phyloP scores from a whole-genome alignment of 1,140 invertebrate genomes.

The Atta colombica region DNA sequence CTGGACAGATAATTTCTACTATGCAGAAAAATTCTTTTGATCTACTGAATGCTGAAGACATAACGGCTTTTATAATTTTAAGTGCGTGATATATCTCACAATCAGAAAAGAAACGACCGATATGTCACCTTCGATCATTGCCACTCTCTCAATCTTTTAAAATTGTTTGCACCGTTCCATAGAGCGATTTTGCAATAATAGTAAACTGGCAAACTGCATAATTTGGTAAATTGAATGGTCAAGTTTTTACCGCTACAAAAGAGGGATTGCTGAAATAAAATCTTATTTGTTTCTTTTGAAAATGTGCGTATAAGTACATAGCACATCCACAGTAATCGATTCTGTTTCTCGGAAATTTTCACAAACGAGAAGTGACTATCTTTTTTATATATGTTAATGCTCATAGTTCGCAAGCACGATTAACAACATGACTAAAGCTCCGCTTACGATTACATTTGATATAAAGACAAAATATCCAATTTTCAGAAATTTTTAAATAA shows the following conservation, averaged over 20 bases:
- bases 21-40: slow-evolving; percentile 5
- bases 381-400: too few species aligned
- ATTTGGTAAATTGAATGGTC: slow-evolving; percentile 14
- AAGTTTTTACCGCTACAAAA: background rate
- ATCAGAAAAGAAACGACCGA: slow-evolving; percentile 47
- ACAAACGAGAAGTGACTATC: too few species aligned
- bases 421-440: too few species aligned
- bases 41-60: slow-evolving; percentile 19
- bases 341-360: too few species aligned
- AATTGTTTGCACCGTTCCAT: slow-evolving; percentile 36
- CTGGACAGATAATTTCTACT: slow-evolving; percentile 12
- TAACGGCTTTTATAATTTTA: slow-evolving; percentile 17
- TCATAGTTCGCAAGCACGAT: too few species aligned
- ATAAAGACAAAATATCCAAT: too few species aligned
- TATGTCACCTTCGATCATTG: slow-evolving; percentile 79
- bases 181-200: slow-evolving; percentile 43
- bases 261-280: too few species aligned
- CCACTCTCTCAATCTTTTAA: slow-evolving; percentile 31
- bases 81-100: slow-evolving; percentile 40
- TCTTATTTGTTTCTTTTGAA: too few species aligned
- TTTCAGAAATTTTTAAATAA: too few species aligned
- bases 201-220: background rate
- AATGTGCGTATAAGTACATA: too few species aligned
- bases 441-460: too few species aligned
- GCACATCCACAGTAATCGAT: too few species aligned